Evolutionary conservation across 2,113 vertebrate genomes (phyloP).

Genomic region (Tychaedon coryphoeus): DNA sequence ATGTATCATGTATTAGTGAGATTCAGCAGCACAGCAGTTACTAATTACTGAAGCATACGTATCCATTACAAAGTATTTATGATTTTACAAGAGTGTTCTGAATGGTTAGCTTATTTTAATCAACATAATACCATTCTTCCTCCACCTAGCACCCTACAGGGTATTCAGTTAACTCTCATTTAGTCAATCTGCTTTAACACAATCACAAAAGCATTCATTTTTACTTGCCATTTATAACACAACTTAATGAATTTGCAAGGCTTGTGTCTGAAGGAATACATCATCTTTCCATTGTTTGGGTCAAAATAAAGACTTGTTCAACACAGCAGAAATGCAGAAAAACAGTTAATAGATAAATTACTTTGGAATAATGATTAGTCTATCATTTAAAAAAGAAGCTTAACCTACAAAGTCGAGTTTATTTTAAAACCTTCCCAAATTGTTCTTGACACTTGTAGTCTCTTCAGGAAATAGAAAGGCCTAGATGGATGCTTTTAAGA

Average conservation of each 20-base stretch:
- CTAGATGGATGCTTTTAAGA: background rate
- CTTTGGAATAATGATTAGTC: background rate
- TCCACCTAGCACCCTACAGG: background rate
- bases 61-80: slow-evolving; percentile 29
- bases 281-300: background rate
- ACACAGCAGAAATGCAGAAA: background rate
- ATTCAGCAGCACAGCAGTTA: slow-evolving; percentile 1
- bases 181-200: background rate
- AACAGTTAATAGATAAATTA: background rate
- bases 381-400: background rate
- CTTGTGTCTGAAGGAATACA: background rate
- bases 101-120: slow-evolving; percentile 43
- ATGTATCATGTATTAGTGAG: background rate
- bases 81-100: background rate
- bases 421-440: background rate
- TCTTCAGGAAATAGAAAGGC: background rate
- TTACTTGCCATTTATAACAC: background rate
- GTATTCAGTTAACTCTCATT: background rate
- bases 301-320: background rate
- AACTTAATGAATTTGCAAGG: background rate
- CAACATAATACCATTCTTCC: background rate
- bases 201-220: background rate
- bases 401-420: background rate
- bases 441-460: background rate
- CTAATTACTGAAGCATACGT: slow-evolving; percentile 29